Base-by-base conservation (phyloP, 2,113 vertebrate genomes). In the Girardinichthys multiradiatus region DNA sequence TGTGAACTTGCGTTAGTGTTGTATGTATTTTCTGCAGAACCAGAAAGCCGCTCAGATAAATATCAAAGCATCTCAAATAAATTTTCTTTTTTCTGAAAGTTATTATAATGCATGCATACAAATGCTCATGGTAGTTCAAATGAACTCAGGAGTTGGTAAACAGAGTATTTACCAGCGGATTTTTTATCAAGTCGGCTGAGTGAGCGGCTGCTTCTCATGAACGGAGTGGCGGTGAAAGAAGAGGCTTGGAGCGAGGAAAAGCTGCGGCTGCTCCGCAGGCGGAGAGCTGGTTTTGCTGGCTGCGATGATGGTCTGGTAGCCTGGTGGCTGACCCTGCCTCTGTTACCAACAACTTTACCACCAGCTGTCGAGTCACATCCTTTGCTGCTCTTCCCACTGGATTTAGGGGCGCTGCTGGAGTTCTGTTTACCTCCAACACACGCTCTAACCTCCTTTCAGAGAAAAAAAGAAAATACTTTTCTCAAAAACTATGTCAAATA, bases 141-240 rank as follows among this genome's bases (percentile, higher is more conserved):
- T 11, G 59, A 30, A 69, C 33, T n/a, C 8, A 30, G 13, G 17
- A 30, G 24, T 8, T 63, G 24, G 17, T 57, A 54, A 3, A 54
- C 19, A 6, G 1, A 21, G 4, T 15, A 37, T 30, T 72, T 85
- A 91, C 91, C 91, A 1, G 72, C 0, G 57, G 64, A 1, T 70
- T 65, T 86, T n/a, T 85, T 81, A 81, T 91, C 84, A 0, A 92
- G 91, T 64, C 89, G 86, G 85, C 7, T 88, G 71, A 92, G 89
- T 11, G 92, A 92, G 74, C 42, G 84, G 70, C 87, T 87, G 77
- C 81, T 87, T 37, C 87, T 89, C 64, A 83, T 84, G 77, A 86
- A 89, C 0, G 83, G 80, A 26, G 82, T 73, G 10, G 76, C 70
- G 26, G 69, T 42, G 35, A 89, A 65, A 51, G 86, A 84, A 58